Base-by-base conservation (phyloP, 1,140 invertebrate genomes). In the Ditylenchus dipsaci region DNA sequence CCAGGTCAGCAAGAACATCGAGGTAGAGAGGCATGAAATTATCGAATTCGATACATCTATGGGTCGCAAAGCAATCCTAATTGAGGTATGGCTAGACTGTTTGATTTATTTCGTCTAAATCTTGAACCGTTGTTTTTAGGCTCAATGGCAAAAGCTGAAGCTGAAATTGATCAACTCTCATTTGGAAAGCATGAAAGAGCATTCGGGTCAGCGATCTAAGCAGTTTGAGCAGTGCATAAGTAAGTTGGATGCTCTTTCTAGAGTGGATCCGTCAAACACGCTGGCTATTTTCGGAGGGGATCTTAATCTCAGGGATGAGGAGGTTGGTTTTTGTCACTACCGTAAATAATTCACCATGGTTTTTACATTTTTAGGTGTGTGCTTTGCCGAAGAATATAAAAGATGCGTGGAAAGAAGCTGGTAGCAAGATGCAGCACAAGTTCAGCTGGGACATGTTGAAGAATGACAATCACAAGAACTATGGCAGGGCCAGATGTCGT, bases 1-100 rank as follows among this genome's bases (percentile, higher is more conserved):
- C 17, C 53, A 26, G 23, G 26, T 38, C 23, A 53, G 49, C 63
- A 69, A 74, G 45, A 73, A 78, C 57, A 78, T 76, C 42, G 60
- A 71, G 23, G 67, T 78, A 3, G 43, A 33, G 19, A 72, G 63
- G 0, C 63, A 69, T 56, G 65, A 78, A 30, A 67, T 78, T 21
- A 66, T 80, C 19, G 62, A 57, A 33, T 78, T 80, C 56, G 26
- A 76, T 27, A 70, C 66, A 26, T 43, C 45, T 58, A 78, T 78
- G 76, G 74, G 75, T 13, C 60, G 76, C 30, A 60, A 63, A 7
- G 67, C 76, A 59, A 63, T 73, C 19, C 53, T 79, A 29, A 33
- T 87, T 23, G 76, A 86, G 69, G 84, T 85, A 66, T 43, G 33
- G 1, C n/a, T n/a, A n/a, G n/a, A n/a, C n/a, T 26, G 62, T 66